Conservation (phyloP, 2,888 invertebrate species). For the Scaptomyza tumidula region DNA sequence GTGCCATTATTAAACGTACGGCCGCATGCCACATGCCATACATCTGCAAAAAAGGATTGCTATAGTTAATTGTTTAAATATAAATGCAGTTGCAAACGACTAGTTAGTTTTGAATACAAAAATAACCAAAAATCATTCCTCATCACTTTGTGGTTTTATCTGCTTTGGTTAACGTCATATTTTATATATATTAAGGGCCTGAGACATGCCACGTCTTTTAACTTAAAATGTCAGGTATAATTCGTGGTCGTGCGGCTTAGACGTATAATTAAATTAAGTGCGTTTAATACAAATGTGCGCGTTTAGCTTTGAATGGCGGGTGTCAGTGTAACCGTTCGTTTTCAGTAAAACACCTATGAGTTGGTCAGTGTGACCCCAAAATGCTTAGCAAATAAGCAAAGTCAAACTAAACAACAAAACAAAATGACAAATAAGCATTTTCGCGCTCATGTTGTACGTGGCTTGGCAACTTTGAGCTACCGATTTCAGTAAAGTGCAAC, state of each 20-base stretch:
- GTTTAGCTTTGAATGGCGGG: slow-evolving; percentile 1
- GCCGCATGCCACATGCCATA: slow-evolving; percentile 17
- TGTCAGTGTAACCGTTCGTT: slow-evolving; percentile 10
- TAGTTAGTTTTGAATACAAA: slow-evolving; percentile 19
- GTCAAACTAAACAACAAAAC: not conserved
- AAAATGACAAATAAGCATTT: slow-evolving; percentile 28
- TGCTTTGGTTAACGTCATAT: not conserved
- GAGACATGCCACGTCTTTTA: slow-evolving; percentile 12
- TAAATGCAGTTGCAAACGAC: slow-evolving; percentile 4
- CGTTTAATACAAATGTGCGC: slow-evolving; percentile 1
- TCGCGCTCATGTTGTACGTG: not conserved
- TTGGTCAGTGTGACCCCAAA: slow-evolving; percentile 37
- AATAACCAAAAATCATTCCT: not conserved
- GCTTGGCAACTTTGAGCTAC: not conserved
- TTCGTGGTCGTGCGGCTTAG: not conserved
- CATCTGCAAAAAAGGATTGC: slow-evolving; percentile 12
- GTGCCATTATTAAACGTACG: slow-evolving; percentile 42
- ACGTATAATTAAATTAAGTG: not conserved
- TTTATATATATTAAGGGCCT: not conserved
- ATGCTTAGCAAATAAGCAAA: not conserved
- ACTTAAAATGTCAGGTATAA: not conserved
- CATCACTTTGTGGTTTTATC: not conserved
- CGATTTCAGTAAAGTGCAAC: slow-evolving; percentile 44
- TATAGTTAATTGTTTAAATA: slow-evolving; percentile 9
- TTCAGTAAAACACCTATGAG: not conserved